Percentiles rank a stretch among this genome's conserved stretches.
These are phyloP conservation scores for Pseudomyrmex dendroicus DNA, from an alignment of 1,140 invertebrate genomes.

Conservation along the genomic window DNA sequence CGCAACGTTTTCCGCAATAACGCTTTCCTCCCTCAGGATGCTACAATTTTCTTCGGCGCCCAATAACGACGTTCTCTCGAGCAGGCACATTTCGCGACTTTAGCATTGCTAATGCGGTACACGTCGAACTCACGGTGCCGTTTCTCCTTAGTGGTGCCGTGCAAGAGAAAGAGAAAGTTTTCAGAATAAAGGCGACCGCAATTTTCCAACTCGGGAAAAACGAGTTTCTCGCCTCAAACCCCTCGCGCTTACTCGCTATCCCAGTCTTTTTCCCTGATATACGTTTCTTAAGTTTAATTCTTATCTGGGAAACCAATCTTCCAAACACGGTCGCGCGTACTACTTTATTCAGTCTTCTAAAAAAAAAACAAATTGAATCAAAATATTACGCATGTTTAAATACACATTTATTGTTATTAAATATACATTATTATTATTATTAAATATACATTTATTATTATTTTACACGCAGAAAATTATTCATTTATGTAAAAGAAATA, in stretches of 20 bases:
- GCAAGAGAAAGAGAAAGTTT: constrained; percentile 22
- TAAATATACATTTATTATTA: too few species aligned
- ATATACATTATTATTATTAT: too few species aligned
- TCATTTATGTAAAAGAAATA: not conserved
- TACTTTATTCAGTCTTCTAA: not conserved
- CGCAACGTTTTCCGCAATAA: constrained; percentile 5
- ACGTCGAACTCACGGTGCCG: constrained; percentile 39
- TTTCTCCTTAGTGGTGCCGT: not conserved
- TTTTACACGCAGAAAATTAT: not conserved
- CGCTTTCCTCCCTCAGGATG: constrained; percentile 4
- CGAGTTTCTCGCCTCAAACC: constrained; percentile 19
- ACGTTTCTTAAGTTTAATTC: not conserved
- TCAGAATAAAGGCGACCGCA: not conserved
- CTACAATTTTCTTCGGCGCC: constrained; percentile 26
- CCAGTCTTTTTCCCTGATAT: not conserved
- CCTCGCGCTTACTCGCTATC: not conserved
- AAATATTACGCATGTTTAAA: not conserved
- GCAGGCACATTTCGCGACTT: constrained; percentile 25
- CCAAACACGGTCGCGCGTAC: not conserved
- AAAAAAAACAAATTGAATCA: not conserved
- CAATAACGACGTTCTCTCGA: not conserved
- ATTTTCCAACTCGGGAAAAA: constrained; percentile 40
- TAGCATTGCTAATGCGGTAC: constrained; percentile 48
- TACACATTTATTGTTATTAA: too few species aligned
- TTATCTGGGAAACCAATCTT: not conserved